Evolutionary conservation across 1,140 invertebrate genomes (phyloP).

Genomic region (Atta texana): DNA sequence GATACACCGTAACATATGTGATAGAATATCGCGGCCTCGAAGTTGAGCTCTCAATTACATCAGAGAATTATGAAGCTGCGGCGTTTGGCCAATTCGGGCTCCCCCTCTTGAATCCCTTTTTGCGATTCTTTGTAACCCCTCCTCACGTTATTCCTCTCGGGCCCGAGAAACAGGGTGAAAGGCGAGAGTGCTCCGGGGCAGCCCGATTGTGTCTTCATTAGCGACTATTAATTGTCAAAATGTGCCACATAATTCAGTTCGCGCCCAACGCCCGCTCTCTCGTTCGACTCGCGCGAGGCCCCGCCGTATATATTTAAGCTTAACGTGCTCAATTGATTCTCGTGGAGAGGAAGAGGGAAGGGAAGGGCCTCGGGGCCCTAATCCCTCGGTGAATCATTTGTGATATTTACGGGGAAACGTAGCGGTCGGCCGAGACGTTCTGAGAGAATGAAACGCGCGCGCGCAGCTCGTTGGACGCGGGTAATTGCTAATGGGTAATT

Average conservation of each 20-base stretch:
- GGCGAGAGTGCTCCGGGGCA: slow-evolving; percentile 72
- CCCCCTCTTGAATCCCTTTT: neutral
- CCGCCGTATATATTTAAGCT: slow-evolving; percentile 57
- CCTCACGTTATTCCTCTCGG: slow-evolving; percentile 20
- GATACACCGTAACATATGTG: slow-evolving; percentile 49
- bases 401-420: slow-evolving; percentile 36
- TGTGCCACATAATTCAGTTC: slow-evolving; percentile 81
- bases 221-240: slow-evolving; percentile 84
- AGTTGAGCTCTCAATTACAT: slow-evolving; percentile 86
- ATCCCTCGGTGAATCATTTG: slow-evolving; percentile 57
- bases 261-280: slow-evolving; percentile 46
- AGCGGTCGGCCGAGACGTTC: slow-evolving; percentile 35
- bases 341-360: neutral
- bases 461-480: slow-evolving; percentile 37
- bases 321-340: slow-evolving; percentile 71
- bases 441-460: neutral
- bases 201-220: slow-evolving; percentile 83
- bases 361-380: slow-evolving; percentile 1
- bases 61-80: slow-evolving; percentile 82
- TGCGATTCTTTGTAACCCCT: slow-evolving; percentile 38
- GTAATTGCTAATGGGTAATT: slow-evolving; percentile 64
- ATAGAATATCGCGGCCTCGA: slow-evolving; percentile 66
- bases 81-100: neutral
- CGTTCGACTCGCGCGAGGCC: slow-evolving; percentile 3
- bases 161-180: slow-evolving; percentile 66